Conservation (phyloP, 2,888 invertebrate genomes). For the Drosophila colorata region DNA sequence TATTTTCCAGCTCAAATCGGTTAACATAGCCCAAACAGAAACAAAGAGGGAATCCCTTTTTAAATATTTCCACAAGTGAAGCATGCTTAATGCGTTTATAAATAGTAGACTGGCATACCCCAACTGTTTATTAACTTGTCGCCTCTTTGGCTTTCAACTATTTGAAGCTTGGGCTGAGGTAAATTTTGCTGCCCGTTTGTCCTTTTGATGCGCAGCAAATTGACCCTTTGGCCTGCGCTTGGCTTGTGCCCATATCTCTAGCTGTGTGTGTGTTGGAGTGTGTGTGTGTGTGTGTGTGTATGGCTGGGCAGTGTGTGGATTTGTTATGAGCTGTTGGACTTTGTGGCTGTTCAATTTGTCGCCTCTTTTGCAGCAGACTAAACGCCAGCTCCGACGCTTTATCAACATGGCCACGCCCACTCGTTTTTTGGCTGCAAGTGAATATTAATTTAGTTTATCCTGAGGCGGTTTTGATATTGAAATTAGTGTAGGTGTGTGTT, state of each 20-base stretch:
- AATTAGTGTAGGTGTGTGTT: conserved; percentile 54
- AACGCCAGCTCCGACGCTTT: conserved; percentile 35
- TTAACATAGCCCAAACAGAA: not conserved
- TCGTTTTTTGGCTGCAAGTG: conserved; percentile 51
- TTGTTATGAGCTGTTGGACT: conserved; percentile 56
- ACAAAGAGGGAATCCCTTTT: not conserved
- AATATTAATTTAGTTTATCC: conserved; percentile 65
- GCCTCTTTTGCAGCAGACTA: conserved; percentile 34
- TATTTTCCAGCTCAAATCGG: not conserved
- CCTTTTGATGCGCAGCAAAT: conserved; percentile 59
- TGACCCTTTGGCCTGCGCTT: conserved; percentile 65
- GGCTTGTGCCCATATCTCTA: conserved; percentile 5
- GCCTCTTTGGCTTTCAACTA: conserved; percentile 30
- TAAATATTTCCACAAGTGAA: conserved; percentile 50
- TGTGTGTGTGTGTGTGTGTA: conserved; percentile 5
- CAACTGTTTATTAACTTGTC: conserved; percentile 55
- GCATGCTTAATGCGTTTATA: conserved; percentile 71
- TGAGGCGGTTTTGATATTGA: conserved; percentile 66
- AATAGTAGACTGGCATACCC: conserved; percentile 49
- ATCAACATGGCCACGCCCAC: conserved; percentile 61
- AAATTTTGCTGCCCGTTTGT: conserved; percentile 29
- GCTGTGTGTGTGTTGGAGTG: conserved; percentile 3
- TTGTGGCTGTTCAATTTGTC: conserved; percentile 55
- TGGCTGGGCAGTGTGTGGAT: conserved; percentile 46
- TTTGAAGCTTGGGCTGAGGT: conserved; percentile 19